Base-by-base conservation (phyloP, 1,140 invertebrate species). In the Schlechtendalia chinensis region DNA sequence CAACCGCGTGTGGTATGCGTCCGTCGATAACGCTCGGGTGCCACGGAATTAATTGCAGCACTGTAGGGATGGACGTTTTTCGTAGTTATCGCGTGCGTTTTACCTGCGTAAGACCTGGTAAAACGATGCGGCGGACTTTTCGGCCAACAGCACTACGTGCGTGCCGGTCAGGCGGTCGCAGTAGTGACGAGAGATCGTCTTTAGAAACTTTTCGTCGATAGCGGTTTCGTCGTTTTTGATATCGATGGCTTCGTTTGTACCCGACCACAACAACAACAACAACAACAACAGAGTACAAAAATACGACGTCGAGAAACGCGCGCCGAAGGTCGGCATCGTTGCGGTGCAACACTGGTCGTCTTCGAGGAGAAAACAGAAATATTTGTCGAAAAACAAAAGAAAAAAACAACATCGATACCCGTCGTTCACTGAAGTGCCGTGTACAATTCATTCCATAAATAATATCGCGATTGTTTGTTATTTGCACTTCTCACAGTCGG, bases 21-120 rank as follows among this genome's bases (percentile, higher is more conserved):
- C n/a, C n/a, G n/a, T n/a, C n/a, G n/a, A n/a, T n/a, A n/a, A n/a
- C n/a, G n/a, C n/a, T n/a, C n/a, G n/a, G n/a, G n/a, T n/a, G n/a
- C n/a, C n/a, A n/a, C n/a, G n/a, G n/a, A n/a, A n/a, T n/a, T n/a
- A n/a, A n/a, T n/a, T n/a, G n/a, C n/a, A n/a, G n/a, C n/a, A n/a
- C n/a, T n/a, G n/a, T n/a, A n/a, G n/a, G n/a, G n/a, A n/a, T n/a
- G n/a, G n/a, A n/a, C n/a, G n/a, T n/a, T n/a, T n/a, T n/a, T n/a
- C n/a, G n/a, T n/a, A n/a, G n/a, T n/a, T n/a, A n/a, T n/a, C n/a
- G n/a, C n/a, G n/a, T n/a, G n/a, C n/a, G n/a, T n/a, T n/a, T n/a
- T n/a, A 77, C 72, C 54, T 16, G 19, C 39, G 72, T 59, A 77
- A 77, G 4, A 29, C 32, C 12, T 77, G 45, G 56, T 77, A 77